Percentiles rank a stretch among this genome's conserved stretches.
These are phyloP conservation scores for Adela reaumurella DNA, from an alignment of 2,888 invertebrate genomes.

Conservation along the genomic window DNA sequence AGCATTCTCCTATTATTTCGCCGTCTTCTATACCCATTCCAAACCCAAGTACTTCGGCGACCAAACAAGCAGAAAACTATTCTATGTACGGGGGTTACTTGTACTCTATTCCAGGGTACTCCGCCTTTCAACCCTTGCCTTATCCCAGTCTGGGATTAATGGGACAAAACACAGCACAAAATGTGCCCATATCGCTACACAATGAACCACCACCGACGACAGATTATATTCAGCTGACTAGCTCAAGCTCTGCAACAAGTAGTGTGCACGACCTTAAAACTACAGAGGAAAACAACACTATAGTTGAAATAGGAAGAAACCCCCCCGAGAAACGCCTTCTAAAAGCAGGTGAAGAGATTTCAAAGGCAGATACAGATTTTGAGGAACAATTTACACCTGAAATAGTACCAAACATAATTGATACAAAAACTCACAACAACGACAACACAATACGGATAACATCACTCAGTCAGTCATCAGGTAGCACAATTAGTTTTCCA, in stretches of 20 bases:
- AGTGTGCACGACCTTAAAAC: neutral
- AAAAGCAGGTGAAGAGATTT: slow-evolving; percentile 7
- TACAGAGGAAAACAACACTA: neutral
- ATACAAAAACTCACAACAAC: slow-evolving; percentile 11
- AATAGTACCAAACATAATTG: slow-evolving; percentile 23
- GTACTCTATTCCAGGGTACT: slow-evolving; percentile 44
- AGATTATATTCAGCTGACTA: slow-evolving; percentile 2
- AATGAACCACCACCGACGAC: neutral
- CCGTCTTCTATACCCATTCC: slow-evolving; percentile 50
- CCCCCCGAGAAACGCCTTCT: neutral
- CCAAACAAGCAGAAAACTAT: slow-evolving; percentile 32
- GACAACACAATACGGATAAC: slow-evolving; percentile 35
- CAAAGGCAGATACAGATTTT: slow-evolving; percentile 29
- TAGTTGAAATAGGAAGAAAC: neutral
- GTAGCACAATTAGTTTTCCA: slow-evolving; percentile 22
- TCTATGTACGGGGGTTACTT: slow-evolving; percentile 37
- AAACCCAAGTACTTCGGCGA: slow-evolving; percentile 36
- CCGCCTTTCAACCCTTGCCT: slow-evolving; percentile 42
- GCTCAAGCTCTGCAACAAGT: neutral
- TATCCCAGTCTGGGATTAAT: slow-evolving; percentile 17
- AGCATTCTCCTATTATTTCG: slow-evolving; percentile 42
- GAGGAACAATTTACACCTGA: slow-evolving; percentile 40
- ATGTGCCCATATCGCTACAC: neutral
- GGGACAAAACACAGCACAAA: neutral
- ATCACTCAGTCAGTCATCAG: slow-evolving; percentile 31